Base-by-base conservation (phyloP, 2,797 vertebrate genomes). In the Bovichtus diacanthus region DNA sequence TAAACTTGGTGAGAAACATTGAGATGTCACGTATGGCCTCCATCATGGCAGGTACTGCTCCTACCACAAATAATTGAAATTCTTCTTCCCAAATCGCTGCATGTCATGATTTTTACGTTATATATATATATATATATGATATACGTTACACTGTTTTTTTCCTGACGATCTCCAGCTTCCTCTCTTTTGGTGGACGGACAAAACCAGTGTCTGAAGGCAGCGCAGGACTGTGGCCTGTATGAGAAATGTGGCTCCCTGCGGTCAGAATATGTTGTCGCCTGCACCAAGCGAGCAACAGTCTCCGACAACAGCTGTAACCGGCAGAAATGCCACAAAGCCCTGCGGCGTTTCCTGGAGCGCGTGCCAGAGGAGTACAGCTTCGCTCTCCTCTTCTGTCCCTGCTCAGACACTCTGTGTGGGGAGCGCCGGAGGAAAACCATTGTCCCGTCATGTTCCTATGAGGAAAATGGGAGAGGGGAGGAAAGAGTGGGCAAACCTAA, bases 351-450 rank as follows among this genome's bases (percentile, higher is more conserved):
- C 95, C 96, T 99, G 65, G 97, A 98, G 90, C 97, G 96, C 11
- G 96, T 98, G 27, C 94, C 96, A 0, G 95, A 96, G 90, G 95
- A 96, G 75, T 97, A 97, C 80, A 96, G 96, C 79, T 97, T 97
- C 10, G 96, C 95, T 9, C 87, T 99, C 73, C 96, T 99, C 36
- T 96, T 99, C 93, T 99, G 98, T 64, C 96, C 97, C 0, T 99
- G 98, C 58, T 90, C 95, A 0, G 96, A 99, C 86, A 93, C 92
- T 15, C 74, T 96, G 75, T 99, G 98, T 12, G 97, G 97, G 27
- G 97, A 98, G 79, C 96, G 98, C 19, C 93, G 98, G 18, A 95
- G 97, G 81, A 97, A 98, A 88, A 98, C 97, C 84, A 99, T 99
- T 9, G 98, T 98, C 25, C 98, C 98, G 0, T 95, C 96, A 9